Conservation (phyloP, 2,113 vertebrate genomes). For the Baryphthengus martii region DNA sequence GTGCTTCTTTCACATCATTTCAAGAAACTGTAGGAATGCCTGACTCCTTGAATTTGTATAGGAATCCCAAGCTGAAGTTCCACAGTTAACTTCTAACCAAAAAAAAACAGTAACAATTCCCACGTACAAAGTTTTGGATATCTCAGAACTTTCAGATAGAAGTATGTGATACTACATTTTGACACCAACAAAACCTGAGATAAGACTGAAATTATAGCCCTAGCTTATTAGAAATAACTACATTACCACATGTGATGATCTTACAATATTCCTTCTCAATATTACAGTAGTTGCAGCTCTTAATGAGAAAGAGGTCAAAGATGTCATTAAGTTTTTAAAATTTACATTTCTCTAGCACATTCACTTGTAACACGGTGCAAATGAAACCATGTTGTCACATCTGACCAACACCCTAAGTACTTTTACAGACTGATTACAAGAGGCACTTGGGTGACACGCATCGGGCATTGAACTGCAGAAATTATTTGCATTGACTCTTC, state of each 20-base stretch:
- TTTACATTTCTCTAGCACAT: neutral
- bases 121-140: neutral
- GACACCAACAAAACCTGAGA: neutral
- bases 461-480: neutral
- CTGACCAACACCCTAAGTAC: neutral
- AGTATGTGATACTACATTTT: neutral
- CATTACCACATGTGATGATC: neutral
- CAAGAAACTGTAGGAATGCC: neutral
- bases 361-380: neutral
- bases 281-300: neutral
- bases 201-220: neutral
- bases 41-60: neutral
- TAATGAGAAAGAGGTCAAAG: neutral
- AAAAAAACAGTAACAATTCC: neutral
- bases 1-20: neutral
- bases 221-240: neutral
- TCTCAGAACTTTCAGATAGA: neutral
- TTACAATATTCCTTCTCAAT: neutral
- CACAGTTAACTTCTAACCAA: neutral
- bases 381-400: neutral
- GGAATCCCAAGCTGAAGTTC: neutral
- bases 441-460: neutral
- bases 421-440: neutral
- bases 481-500: neutral
- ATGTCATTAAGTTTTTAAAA: neutral